Evolutionary conservation across 2,113 vertebrate genomes (phyloP).

Genomic region (Petroica traversi): DNA sequence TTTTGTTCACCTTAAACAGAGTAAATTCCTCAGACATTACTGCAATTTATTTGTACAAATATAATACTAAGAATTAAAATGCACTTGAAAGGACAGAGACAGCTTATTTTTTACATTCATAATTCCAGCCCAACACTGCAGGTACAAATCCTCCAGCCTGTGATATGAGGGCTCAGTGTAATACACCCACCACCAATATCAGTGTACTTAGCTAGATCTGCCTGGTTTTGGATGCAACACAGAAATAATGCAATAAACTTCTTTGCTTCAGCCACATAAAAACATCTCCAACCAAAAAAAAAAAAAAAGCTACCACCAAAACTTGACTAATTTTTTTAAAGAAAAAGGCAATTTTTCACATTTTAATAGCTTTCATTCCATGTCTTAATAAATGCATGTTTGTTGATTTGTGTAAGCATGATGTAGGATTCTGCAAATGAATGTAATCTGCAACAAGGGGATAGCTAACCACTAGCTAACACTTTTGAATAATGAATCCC

Average conservation of each 20-base stretch:
- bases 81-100: background rate
- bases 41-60: background rate
- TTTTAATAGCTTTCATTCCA: constrained; percentile 86
- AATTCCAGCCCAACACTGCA: background rate
- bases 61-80: background rate
- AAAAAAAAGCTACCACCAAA: background rate
- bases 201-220: background rate
- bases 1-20: background rate
- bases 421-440: constrained; percentile 85
- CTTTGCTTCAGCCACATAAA: background rate
- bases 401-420: constrained; percentile 87
- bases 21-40: background rate
- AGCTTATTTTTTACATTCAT: background rate
- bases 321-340: constrained; percentile 44
- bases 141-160: background rate
- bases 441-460: constrained; percentile 84
- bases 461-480: constrained; percentile 82
- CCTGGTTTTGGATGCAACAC: background rate
- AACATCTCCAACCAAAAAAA: background rate
- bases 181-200: background rate
- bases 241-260: background rate
- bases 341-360: constrained; percentile 82
- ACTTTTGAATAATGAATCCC: constrained; percentile 88
- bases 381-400: constrained; percentile 87
- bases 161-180: background rate